These are phyloP conservation scores for Onychostruthus taczanowskii DNA, from an alignment of 2,113 vertebrate species.

Conservation along the genomic window DNA sequence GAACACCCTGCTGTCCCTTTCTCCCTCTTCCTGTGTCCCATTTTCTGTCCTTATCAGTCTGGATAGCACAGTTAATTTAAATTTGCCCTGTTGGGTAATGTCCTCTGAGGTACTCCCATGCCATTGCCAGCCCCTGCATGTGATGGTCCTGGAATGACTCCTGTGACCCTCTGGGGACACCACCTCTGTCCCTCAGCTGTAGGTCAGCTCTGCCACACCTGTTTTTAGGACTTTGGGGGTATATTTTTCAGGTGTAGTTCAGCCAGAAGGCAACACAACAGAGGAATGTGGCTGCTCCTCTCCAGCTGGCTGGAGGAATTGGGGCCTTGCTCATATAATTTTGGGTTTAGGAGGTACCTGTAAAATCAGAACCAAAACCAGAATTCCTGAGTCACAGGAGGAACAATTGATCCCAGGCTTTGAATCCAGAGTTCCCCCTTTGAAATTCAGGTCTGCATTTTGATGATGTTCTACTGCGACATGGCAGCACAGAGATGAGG, in stretches of 20 bases:
- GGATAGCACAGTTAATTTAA: neutral
- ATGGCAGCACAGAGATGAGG: neutral
- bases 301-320: neutral
- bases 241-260: neutral
- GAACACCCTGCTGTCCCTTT: neutral
- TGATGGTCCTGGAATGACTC: neutral
- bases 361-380: neutral
- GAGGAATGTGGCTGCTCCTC: neutral
- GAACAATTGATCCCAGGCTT: neutral
- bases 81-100: neutral
- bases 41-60: neutral
- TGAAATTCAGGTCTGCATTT: neutral
- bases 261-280: neutral
- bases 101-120: neutral
- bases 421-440: neutral
- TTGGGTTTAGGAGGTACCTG: neutral
- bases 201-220: neutral
- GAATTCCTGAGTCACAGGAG: neutral
- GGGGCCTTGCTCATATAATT: neutral
- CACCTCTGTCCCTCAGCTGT: neutral
- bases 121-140: neutral
- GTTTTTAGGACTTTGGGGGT: neutral
- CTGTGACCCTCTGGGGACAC: neutral
- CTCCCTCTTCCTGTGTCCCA: neutral
- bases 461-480: accelerated